These are phyloP conservation scores for Neodiprion pinetum DNA, from an alignment of 1,140 invertebrate species.

Conservation along the genomic window DNA sequence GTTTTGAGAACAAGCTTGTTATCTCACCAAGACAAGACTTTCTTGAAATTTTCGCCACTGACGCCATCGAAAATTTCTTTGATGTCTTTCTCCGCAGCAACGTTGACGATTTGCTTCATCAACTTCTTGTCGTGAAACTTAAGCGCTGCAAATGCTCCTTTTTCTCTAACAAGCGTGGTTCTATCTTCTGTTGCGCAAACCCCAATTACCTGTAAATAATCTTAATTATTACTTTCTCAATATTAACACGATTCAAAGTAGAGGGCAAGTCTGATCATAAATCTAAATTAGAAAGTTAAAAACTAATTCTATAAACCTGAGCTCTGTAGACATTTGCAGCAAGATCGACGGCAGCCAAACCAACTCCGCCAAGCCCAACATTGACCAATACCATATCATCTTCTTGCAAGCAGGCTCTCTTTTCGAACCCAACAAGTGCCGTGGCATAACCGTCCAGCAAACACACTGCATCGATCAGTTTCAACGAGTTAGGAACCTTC, in stretches of 20 bases:
- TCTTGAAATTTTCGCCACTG: slow-evolving; percentile 66
- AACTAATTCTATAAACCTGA: slow-evolving; percentile 53
- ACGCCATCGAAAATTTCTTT: slow-evolving; percentile 67
- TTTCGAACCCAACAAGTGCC: slow-evolving; percentile 64
- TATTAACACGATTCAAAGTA: background rate
- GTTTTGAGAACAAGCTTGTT: background rate
- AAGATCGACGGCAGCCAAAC: slow-evolving; percentile 69
- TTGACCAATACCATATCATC: slow-evolving; percentile 66
- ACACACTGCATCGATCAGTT: slow-evolving; percentile 59
- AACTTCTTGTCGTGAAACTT: slow-evolving; percentile 65
- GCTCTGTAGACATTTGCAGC: slow-evolving; percentile 68
- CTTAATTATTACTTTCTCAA: slow-evolving; percentile 15
- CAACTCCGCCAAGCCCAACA: slow-evolving; percentile 67
- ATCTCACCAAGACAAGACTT: slow-evolving; percentile 62
- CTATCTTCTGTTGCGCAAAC: slow-evolving; percentile 66
- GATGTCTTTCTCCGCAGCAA: slow-evolving; percentile 65
- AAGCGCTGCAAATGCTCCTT: slow-evolving; percentile 68
- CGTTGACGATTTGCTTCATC: slow-evolving; percentile 60
- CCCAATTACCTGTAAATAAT: slow-evolving; percentile 64
- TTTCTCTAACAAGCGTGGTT: slow-evolving; percentile 61
- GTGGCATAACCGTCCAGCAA: slow-evolving; percentile 67
- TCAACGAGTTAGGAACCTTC: slow-evolving; percentile 60
- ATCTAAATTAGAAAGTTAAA: slow-evolving; percentile 20
- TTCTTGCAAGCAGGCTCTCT: slow-evolving; percentile 62
- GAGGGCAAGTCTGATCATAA: background rate